Evolutionary conservation across 1,140 invertebrate genomes (phyloP), one percentile per base, ranked within the genome.

Genomic region (Lordiphosa mommai): DNA sequence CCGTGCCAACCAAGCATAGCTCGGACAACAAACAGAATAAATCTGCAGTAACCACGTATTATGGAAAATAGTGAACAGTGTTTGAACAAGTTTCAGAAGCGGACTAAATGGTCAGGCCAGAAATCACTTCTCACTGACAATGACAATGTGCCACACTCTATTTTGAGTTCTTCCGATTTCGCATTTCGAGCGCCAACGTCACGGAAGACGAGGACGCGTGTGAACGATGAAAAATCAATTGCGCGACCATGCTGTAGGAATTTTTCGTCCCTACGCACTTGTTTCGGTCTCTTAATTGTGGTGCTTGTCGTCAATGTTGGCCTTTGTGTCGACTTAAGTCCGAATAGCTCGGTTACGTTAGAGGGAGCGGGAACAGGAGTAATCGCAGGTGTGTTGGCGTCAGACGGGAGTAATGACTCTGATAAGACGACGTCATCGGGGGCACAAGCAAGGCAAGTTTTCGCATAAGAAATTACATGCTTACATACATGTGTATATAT

Each of bases 21-120:
- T 23, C 23, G 23, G 23, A 27, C 23, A 27, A 23, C 4, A 23
- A 27, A 40, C 1, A 40, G 14, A 40, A 10, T 17, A 6, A 40
- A 40, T 9, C 20, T 12, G 17, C 8, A 6, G n/a, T 23, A 16
- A 29, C 27, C 29, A 29, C 20, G n/a, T 36, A 49, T 34, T 49
- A 49, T 49, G 47, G 47, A 34, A 49, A 49, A 36, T 10, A 49
- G 17, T 49, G 30, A 37, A 13, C 14, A 50, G 47, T 37, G 20
- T 17, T 23, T 37, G 9, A n/a, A 37, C 17, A 37, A 50, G 27
- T 20, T 23, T 37, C 16, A 23, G 17, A 23, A 37, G 17, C 47
- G 33, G 47, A 37, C 47, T 50, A 50, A 6, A 27, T 27, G 33
- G 9, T 27, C 12, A 36, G 23, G 23, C 23, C 23, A 16, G 9